Evolutionary conservation across 2,797 vertebrate genomes (phyloP), one percentile per base, ranked within the genome.

Genomic region (Typhlichthys subterraneus): DNA sequence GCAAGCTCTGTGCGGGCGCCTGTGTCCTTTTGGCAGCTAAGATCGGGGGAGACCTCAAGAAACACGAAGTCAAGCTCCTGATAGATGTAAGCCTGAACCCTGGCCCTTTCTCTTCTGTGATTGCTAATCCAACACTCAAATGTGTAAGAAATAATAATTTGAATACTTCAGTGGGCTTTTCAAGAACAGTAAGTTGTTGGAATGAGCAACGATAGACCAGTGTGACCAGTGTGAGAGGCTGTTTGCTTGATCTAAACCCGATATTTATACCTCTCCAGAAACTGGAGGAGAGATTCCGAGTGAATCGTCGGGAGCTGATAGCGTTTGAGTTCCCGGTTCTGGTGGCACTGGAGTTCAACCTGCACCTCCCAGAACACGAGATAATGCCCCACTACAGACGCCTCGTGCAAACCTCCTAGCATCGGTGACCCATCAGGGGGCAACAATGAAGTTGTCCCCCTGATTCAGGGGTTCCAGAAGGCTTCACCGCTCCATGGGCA

Each of bases 361-460:
- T 99, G 58, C 98, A 99, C 77, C 93, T 99, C 45, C 96, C 96
- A 0, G 97, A 99, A 72, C 94, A 98, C 0, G 98, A 99, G 79
- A 92, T 99, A 89, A 95, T 99, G 96, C 97, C 98, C 0, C 97
- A 99, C 89, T 99, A 97, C 89, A 96, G 98, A 95, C 96, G 97
- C 65, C 85, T 99, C 83, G 89, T 96, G 73, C 98, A 98, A 90
- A 93, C 91, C 75, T 97, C 95, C 94, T 99, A 99, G 94, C 96
- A 46, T 88, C 76, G 85, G 94, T 91, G 88, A 77, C 72, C 84
- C 87, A 48, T 87, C 80, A 80, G 85, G 87, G 89, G 13, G 81
- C 42, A 14, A 12, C 59, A 55, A 1, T 56, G 63, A 5, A 59
- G 67, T 49, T 69, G 71, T 81, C 67, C 82, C 85, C 75, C 88